Evolutionary conservation across 2,888 invertebrate species (phyloP).

Genomic region (Drosophila tripunctata): DNA sequence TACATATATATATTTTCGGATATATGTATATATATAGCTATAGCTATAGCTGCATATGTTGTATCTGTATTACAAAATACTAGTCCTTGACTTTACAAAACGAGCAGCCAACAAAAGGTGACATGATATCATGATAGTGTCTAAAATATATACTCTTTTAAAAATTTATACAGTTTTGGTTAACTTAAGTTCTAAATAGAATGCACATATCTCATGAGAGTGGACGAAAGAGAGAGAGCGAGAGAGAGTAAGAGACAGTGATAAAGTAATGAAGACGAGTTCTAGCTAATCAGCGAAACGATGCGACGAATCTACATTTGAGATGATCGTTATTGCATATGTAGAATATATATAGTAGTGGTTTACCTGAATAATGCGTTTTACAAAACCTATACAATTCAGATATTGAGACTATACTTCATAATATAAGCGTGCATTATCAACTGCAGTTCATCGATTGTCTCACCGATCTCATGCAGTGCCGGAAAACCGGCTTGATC

Average conservation of each 20-base stretch:
- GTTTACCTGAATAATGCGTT: slow-evolving; percentile 13
- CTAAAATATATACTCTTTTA: no score
- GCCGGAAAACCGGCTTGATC: slow-evolving; percentile 81
- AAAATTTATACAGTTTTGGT: no score
- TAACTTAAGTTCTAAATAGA: slow-evolving; percentile 10
- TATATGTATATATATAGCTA: neutral
- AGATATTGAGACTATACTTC: slow-evolving; percentile 83
- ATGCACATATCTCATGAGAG: slow-evolving; percentile 29
- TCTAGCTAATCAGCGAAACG: slow-evolving; percentile 7
- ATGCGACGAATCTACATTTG: slow-evolving; percentile 20
- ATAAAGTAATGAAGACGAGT: slow-evolving; percentile 20
- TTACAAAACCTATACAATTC: slow-evolving; percentile 35
- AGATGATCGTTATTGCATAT: slow-evolving; percentile 24
- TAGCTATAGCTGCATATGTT: no score
- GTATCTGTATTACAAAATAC: slow-evolving; percentile 5
- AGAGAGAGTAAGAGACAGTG: neutral
- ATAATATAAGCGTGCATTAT: slow-evolving; percentile 84
- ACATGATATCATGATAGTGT: slow-evolving; percentile 22
- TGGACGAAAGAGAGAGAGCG: slow-evolving; percentile 9
- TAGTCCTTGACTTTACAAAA: slow-evolving; percentile 13
- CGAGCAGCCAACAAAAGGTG: slow-evolving; percentile 60
- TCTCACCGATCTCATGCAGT: slow-evolving; percentile 84
- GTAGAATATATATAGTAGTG: slow-evolving; percentile 11
- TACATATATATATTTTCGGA: no score
- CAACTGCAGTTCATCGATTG: slow-evolving; percentile 84